phyloP scores from a whole-genome alignment of 2,113 vertebrate genomes.

The Strigops habroptila region DNA sequence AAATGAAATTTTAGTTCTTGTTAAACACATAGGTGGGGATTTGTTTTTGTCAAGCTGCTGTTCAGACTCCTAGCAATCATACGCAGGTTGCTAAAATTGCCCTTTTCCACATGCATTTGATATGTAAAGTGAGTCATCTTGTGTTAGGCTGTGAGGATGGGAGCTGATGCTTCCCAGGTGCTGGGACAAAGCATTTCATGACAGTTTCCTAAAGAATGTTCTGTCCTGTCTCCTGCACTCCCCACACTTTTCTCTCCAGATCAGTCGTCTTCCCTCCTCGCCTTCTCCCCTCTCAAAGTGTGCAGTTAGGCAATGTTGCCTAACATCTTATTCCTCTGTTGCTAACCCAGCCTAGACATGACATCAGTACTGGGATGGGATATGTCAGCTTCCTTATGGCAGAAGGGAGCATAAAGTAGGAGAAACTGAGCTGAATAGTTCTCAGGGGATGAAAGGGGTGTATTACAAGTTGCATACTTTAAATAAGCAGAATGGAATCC shows the following conservation, averaged over 20 bases:
- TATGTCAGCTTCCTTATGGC: background rate
- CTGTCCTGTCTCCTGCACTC: background rate
- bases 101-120: background rate
- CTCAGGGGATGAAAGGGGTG: background rate
- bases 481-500: background rate
- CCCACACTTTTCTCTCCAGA: background rate
- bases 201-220: background rate
- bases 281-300: background rate
- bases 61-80: background rate
- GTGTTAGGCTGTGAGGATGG: background rate
- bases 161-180: slow-evolving; percentile 1
- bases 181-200: background rate
- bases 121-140: background rate
- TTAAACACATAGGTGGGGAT: background rate
- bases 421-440: background rate
- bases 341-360: background rate
- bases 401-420: background rate
- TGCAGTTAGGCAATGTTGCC: background rate
- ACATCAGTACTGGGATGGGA: background rate
- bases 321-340: background rate
- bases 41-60: background rate
- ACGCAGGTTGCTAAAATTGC: background rate
- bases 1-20: background rate
- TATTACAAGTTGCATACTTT: background rate
- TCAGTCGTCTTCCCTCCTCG: background rate